Evolutionary conservation across 2,797 vertebrate genomes (phyloP).

Genomic region (Darevskia mixta): DNA sequence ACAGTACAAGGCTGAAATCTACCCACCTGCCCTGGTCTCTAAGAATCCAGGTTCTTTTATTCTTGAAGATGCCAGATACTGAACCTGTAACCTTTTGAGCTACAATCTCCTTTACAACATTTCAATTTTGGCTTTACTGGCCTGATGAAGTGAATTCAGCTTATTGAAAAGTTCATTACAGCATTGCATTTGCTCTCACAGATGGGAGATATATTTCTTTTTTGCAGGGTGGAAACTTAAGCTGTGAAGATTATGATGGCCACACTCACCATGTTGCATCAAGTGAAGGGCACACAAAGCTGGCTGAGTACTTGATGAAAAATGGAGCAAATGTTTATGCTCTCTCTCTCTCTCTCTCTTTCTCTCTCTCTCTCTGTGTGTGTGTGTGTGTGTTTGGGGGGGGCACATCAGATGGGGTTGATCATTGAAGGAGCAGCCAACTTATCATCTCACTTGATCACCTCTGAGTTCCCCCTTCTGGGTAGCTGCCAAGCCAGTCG

Average conservation of each 20-base stretch:
- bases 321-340: conserved; percentile 85
- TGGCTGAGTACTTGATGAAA: conserved; percentile 86
- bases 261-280: conserved; percentile 91
- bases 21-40: no score
- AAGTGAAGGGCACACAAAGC: conserved; percentile 84
- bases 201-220: conserved; percentile 13
- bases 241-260: conserved; percentile 87
- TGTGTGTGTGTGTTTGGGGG: not conserved
- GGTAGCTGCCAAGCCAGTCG: not conserved
- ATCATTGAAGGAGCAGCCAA: not conserved
- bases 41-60: no score
- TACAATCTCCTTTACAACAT: no score
- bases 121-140: no score
- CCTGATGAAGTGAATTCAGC: no score
- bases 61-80: no score
- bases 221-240: conserved; percentile 86
- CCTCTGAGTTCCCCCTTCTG: not conserved
- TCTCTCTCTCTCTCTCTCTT: no score
- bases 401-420: not conserved
- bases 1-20: no score
- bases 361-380: no score
- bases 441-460: not conserved
- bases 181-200: not conserved
- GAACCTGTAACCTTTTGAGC: no score
- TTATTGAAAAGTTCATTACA: not conserved